phyloP scores from a whole-genome alignment of 2,888 invertebrate genomes.

The Archips crataeganus region DNA sequence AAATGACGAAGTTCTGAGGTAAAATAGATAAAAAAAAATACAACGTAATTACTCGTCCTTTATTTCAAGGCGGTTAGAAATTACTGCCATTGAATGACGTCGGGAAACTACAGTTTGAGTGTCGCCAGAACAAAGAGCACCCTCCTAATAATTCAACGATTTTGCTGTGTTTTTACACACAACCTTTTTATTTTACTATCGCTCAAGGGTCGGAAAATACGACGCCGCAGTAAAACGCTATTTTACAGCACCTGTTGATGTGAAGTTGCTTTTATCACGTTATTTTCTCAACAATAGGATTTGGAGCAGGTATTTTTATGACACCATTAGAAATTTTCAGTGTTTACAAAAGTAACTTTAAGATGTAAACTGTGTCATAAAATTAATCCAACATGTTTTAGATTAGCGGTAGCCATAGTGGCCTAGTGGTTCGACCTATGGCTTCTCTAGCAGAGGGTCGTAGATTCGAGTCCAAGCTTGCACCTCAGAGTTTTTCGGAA shows the following conservation, averaged over 20 bases:
- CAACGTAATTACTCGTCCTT: too few relatives aligned
- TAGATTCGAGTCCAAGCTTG: too few relatives aligned
- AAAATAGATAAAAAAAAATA: too few relatives aligned
- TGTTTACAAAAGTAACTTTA: not conserved
- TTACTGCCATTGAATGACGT: not conserved
- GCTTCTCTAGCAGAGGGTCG: too few relatives aligned
- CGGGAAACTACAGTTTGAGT: not conserved
- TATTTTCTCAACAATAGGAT: constrained; percentile 4
- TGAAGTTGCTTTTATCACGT: constrained; percentile 1
- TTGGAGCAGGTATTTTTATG: not conserved
- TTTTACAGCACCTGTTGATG: constrained; percentile 22
- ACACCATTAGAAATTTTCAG: not conserved
- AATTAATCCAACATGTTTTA: too few relatives aligned
- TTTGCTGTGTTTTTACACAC: not conserved
- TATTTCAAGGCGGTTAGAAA: too few relatives aligned
- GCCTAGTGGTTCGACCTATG: too few relatives aligned
- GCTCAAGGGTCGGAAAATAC: not conserved
- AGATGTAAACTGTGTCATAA: not conserved
- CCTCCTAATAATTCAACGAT: not conserved
- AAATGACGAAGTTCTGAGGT: too few relatives aligned
- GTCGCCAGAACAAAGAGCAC: not conserved
- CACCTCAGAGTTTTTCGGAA: too few relatives aligned
- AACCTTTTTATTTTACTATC: constrained; percentile 1
- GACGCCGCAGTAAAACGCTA: constrained; percentile 1
- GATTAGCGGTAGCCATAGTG: too few relatives aligned